Percentiles rank a stretch among this genome's conserved stretches.
These are phyloP conservation scores for Anableps anableps DNA, from an alignment of 2,797 vertebrate species.

Conservation along the genomic window DNA sequence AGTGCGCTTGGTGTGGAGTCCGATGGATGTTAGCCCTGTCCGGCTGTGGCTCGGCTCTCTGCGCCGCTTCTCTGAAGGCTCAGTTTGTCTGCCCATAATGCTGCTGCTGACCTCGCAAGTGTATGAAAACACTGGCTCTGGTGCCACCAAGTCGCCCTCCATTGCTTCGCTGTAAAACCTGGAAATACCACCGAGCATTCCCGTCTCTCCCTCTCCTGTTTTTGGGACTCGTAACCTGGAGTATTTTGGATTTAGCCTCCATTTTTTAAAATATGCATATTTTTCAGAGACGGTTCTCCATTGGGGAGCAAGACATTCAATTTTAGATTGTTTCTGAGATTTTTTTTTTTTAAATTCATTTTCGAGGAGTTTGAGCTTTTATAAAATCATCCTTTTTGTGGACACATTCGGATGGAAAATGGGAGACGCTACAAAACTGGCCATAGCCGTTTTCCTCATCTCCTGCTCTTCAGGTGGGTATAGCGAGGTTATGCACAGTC, in stretches of 20 bases:
- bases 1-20: slow-evolving; percentile 69
- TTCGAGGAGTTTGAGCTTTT: slow-evolving; percentile 22
- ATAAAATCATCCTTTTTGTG: slow-evolving; percentile 49
- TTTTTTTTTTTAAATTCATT: slow-evolving; percentile 12
- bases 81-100: slow-evolving; percentile 42
- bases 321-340: slow-evolving; percentile 22
- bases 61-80: slow-evolving; percentile 36
- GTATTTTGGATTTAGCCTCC: slow-evolving; percentile 60
- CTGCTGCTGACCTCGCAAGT: slow-evolving; percentile 59
- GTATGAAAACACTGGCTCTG: slow-evolving; percentile 45
- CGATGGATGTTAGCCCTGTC: slow-evolving; percentile 70
- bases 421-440: slow-evolving; percentile 98
- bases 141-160: slow-evolving; percentile 54
- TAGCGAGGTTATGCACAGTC: slow-evolving; percentile 36
- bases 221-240: slow-evolving; percentile 48
- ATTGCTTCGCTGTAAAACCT: slow-evolving; percentile 58
- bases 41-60: slow-evolving; percentile 59
- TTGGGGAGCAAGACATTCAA: slow-evolving; percentile 51
- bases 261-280: slow-evolving; percentile 45
- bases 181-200: slow-evolving; percentile 57
- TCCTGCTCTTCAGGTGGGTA: slow-evolving; percentile 98
- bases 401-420: slow-evolving; percentile 86
- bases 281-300: slow-evolving; percentile 58
- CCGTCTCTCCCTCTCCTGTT: slow-evolving; percentile 25
- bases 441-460: slow-evolving; percentile 97